Base-by-base conservation (phyloP, 1,140 invertebrate genomes). In the Drosophila mauritiana region DNA sequence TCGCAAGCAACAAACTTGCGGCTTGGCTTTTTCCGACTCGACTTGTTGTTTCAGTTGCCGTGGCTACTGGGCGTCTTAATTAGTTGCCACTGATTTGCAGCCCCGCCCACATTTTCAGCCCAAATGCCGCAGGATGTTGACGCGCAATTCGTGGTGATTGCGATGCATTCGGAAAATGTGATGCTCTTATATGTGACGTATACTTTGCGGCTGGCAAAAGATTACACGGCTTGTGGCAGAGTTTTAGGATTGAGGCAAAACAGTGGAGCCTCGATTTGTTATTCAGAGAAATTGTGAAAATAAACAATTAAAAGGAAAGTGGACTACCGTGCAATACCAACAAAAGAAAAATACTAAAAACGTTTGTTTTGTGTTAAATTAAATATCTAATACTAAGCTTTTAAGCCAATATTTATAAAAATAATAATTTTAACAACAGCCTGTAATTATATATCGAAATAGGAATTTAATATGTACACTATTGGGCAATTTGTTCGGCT, bases 171-270 rank as follows among this genome's bases (percentile, higher is more conserved):
- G 5, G 4, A 17, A 49, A 53, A 13, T 37, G 25, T 20, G 31
- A 6, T n/a, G 5, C n/a, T 13, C 11, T 8, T 10, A 6, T 42
- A 25, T 11, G 3, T 42, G 20, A n/a, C 56, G 83, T 70, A 88
- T 83, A 82, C 75, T 82, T 76, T 82, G 20, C 20, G 75, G 82
- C 65, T 27, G 11, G 8, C 2, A 10, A 4, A 13, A n/a, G n/a
- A 25, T 13, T 12, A 6, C 8, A 17, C 0, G 1, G 12, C 10
- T 2, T 42, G 17, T 58, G 25, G 59, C 3, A 7, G 13, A 12
- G 25, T 63, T 63, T 63, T 22, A 11, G 37, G 59, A 15, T 54
- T 0, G 7, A 8, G 13, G 6, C 10, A 34, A 2, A 22, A 42
- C 54, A 63, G 59, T 42, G 15, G 4, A 42, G 4, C 42, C 31